Conservation (phyloP, 2,797 vertebrate species). For the Gymnocypris eckloni region DNA sequence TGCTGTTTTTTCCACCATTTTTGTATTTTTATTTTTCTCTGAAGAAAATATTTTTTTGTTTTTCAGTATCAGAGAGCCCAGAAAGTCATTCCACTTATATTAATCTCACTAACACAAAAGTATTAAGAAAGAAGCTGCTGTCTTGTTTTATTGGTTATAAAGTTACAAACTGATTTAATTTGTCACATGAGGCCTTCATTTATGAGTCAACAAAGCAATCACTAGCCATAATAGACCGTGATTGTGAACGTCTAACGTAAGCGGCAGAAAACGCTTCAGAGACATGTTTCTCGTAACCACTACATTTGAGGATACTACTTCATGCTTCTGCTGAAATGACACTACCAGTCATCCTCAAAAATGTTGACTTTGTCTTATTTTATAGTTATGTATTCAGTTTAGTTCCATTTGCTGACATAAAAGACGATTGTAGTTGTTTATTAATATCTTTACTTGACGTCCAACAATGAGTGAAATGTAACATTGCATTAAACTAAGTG, state of each 20-base stretch:
- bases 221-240: background rate
- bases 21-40: background rate
- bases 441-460: background rate
- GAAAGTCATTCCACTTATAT: background rate
- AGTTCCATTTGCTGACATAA: background rate
- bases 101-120: background rate
- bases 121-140: background rate
- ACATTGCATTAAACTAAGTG: background rate
- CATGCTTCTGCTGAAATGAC: background rate
- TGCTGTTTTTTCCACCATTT: background rate
- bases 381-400: background rate
- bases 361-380: background rate
- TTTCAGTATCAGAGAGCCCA: too few species aligned
- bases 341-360: background rate
- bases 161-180: background rate
- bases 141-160: conserved; percentile 1
- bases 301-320: background rate
- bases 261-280: background rate
- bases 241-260: background rate
- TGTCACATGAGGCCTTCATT: background rate
- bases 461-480: background rate
- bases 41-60: background rate
- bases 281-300: background rate
- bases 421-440: background rate
- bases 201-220: conserved; percentile 1